These are phyloP conservation scores for Champsocephalus esox DNA, from an alignment of 2,797 vertebrate genomes.

Conservation along the genomic window DNA sequence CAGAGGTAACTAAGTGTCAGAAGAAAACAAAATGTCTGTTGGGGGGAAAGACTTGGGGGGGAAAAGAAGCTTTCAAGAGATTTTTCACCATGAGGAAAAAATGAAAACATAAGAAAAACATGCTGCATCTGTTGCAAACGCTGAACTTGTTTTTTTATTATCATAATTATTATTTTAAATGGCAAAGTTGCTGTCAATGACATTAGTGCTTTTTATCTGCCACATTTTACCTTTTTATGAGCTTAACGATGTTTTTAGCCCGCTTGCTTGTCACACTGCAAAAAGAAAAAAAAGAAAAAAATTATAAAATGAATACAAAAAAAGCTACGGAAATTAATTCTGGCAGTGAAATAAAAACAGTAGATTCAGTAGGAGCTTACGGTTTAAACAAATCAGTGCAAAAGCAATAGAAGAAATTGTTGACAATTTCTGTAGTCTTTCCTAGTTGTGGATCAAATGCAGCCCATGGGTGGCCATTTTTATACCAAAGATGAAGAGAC, in stretches of 20 bases:
- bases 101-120: conserved; percentile 75
- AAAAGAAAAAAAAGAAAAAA: conserved; percentile 81
- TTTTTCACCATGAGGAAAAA: conserved; percentile 90
- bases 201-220: conserved; percentile 98
- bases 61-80: conserved; percentile 88
- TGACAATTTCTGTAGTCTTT: conserved; percentile 99
- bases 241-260: conserved; percentile 97
- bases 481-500: conserved; percentile 99
- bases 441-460: conserved; percentile 98
- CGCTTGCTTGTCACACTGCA: conserved; percentile 97
- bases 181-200: conserved; percentile 91
- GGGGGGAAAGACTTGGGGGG: conserved; percentile 75
- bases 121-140: conserved; percentile 92
- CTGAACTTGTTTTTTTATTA: conserved; percentile 86
- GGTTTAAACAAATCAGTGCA: conserved; percentile 90
- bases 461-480: conserved; percentile 98
- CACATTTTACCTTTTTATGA: conserved; percentile 98
- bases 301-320: conserved; percentile 82
- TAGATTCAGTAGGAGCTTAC: conserved; percentile 93
- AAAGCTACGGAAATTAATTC: conserved; percentile 70
- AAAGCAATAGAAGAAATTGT: conserved; percentile 99
- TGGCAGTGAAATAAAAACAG: conserved; percentile 81
- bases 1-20: conserved; percentile 89
- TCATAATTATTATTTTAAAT: conserved; percentile 86
- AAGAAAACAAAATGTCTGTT: conserved; percentile 93